Evolutionary conservation across 2,113 vertebrate species (phyloP).

Genomic region (Podarcis raffonei): DNA sequence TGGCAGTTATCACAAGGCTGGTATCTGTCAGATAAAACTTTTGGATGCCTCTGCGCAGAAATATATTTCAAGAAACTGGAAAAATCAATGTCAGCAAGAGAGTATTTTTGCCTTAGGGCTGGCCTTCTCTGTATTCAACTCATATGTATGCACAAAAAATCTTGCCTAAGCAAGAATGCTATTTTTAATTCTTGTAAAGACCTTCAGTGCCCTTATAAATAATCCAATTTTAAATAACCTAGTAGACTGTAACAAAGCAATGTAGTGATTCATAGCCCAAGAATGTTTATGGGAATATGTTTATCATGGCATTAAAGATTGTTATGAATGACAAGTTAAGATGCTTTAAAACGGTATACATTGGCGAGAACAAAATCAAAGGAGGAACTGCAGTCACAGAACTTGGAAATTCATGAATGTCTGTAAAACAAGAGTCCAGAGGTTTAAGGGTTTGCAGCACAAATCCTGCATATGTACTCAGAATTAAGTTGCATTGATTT

Average conservation of each 20-base stretch:
- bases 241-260: neutral
- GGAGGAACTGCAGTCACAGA: neutral
- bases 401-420: neutral
- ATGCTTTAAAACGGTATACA: neutral
- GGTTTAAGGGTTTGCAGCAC: neutral
- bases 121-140: neutral
- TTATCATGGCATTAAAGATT: neutral
- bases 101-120: neutral
- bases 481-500: neutral
- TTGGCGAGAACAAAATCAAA: neutral
- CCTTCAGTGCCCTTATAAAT: constrained; percentile 18
- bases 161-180: neutral
- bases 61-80: neutral
- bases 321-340: neutral
- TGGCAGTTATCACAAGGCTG: neutral
- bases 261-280: neutral
- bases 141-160: constrained; percentile 1
- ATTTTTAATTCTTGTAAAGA: constrained; percentile 2
- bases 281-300: constrained; percentile 12
- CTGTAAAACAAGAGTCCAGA: neutral
- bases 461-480: neutral
- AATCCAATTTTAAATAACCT: constrained; percentile 26
- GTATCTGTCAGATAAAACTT: neutral
- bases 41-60: neutral
- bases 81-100: constrained; percentile 1